Evolutionary conservation across 2,797 vertebrate genomes (phyloP).

Genomic region (Dipus sagitta): DNA sequence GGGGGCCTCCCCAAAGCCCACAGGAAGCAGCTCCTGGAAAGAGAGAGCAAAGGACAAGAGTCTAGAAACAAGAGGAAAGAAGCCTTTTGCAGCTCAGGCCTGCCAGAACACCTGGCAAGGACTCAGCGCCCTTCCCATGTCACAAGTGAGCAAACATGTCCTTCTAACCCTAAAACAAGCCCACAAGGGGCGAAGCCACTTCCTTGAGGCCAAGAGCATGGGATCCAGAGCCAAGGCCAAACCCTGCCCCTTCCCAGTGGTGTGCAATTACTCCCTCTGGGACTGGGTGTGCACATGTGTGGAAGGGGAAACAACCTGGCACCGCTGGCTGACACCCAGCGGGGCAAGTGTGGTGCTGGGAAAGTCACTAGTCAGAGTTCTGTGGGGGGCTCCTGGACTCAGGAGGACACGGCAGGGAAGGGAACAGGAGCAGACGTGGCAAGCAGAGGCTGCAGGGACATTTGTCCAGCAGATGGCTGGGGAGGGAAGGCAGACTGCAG

Average conservation of each 20-base stretch:
- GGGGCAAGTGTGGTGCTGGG: background rate
- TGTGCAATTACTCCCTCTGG: constrained; percentile 37
- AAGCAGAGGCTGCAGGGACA: background rate
- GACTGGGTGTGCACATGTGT: background rate
- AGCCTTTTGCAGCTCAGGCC: background rate
- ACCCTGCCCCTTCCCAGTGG: background rate
- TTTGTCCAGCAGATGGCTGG: constrained; percentile 69
- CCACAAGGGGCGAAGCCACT: background rate
- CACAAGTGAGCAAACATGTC: background rate
- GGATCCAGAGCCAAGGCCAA: background rate
- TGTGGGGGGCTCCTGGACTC: background rate
- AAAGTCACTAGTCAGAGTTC: background rate
- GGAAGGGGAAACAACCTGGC: background rate
- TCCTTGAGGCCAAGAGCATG: background rate
- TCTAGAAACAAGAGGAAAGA: background rate
- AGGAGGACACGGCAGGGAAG: background rate
- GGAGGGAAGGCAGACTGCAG: constrained; percentile 58
- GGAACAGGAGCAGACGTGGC: background rate
- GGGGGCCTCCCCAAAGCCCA: background rate
- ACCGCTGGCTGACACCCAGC: background rate
- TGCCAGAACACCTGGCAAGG: background rate
- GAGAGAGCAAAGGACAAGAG: background rate
- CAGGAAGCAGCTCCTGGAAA: background rate
- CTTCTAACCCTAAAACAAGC: background rate
- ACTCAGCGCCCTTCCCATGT: background rate